Percentiles rank a stretch among this genome's conserved stretches.
phyloP scores from a whole-genome alignment of 2,888 invertebrate genomes.

The Allygus modestus region DNA sequence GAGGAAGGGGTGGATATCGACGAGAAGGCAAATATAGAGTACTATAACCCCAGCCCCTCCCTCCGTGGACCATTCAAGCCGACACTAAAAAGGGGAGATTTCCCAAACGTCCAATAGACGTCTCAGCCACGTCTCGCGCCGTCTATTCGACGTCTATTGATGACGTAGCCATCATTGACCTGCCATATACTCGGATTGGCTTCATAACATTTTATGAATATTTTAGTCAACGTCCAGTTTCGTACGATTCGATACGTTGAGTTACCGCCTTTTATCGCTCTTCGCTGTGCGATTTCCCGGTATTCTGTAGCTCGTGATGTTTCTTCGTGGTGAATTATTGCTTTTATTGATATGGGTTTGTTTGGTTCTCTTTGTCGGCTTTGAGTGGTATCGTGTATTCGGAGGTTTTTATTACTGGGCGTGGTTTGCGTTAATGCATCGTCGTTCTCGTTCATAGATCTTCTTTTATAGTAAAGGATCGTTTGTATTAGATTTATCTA shows the following conservation, averaged over 20 bases:
- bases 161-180: slow-evolving; percentile 55
- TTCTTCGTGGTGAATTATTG: slow-evolving; percentile 26
- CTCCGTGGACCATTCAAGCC: slow-evolving; percentile 54
- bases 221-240: slow-evolving; percentile 57
- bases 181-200: slow-evolving; percentile 42
- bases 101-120: slow-evolving; percentile 69
- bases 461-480: too few species aligned
- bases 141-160: slow-evolving; percentile 41
- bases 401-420: slow-evolving; percentile 3
- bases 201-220: slow-evolving; percentile 59
- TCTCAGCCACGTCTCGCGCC: slow-evolving; percentile 36
- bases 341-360: slow-evolving; percentile 50
- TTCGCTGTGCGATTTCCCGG: slow-evolving; percentile 1
- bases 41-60: slow-evolving; percentile 47
- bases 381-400: neutral
- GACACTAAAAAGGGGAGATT: slow-evolving; percentile 65
- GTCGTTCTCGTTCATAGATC: too few species aligned
- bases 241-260: slow-evolving; percentile 32
- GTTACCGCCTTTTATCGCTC: slow-evolving; percentile 31
- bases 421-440: slow-evolving; percentile 1
- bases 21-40: slow-evolving; percentile 55
- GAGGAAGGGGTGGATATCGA: slow-evolving; percentile 53
- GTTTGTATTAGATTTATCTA: too few species aligned
- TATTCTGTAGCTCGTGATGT: neutral
- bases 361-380: slow-evolving; percentile 21